Evolutionary conservation across 2,113 vertebrate genomes (phyloP), one percentile per base, ranked within the genome.

Genomic region (Grallaria varia): DNA sequence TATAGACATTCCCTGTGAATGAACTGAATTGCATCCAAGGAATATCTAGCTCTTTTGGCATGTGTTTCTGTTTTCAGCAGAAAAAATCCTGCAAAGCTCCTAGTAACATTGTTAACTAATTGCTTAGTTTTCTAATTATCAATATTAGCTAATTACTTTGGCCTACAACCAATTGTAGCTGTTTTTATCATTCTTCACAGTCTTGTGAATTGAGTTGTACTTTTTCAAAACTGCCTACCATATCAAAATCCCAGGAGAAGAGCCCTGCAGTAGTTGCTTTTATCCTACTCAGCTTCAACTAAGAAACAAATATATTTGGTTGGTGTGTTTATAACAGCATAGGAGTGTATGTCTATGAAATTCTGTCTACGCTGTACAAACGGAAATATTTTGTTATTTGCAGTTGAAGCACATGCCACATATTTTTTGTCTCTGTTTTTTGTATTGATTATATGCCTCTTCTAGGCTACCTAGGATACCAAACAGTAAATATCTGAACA

Each of bases 81-180:
- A 85, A 75, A 50, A 22, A 93, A 40, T 12, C 4, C 35, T 66
- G 11, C 2, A 85, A 82, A 91, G 14, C 37, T 87, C n/a, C 39
- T 49, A n/a, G 55, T 60, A 90, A 56, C 20, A 78, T 59, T 87
- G 23, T 55, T 72, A 68, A 87, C 49, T 68, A 93, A 87, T 78
- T 72, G 39, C 40, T 52, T 81, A 49, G 40, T 75, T 94, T 96
- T 84, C 60, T 78, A 87, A 84, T 91, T 84, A 91, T 84, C 49
- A 58, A 52, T 97, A 89, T 87, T 72, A 60, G 35, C 42, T 94
- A 93, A 91, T 56, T 93, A 27, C 16, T 79, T 89, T 96, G 78
- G 58, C 35, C 9, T 56, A n/a, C 28, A 62, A 66, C 52, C 82
- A 83, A 24, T 23, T 60, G 31, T 45, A 53, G 31, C 49, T 79